These are phyloP conservation scores for Drosophila miranda DNA, from an alignment of 1,140 invertebrate species.

Conservation along the genomic window DNA sequence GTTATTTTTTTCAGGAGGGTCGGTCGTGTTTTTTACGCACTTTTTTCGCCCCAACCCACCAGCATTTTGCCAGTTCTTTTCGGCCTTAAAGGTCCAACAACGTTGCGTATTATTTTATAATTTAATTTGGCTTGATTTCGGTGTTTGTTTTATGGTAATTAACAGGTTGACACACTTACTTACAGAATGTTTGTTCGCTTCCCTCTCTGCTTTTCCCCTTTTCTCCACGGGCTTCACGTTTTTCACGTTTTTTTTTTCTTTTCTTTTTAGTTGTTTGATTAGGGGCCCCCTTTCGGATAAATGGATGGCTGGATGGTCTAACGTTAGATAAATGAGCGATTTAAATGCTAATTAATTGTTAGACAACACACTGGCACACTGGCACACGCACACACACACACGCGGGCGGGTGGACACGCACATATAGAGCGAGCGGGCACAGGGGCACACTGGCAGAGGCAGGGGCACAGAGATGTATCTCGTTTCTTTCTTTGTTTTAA, in stretches of 20 bases:
- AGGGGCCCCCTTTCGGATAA: slow-evolving; percentile 3
- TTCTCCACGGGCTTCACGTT: background rate
- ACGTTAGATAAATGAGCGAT: slow-evolving; percentile 55
- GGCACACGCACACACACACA: slow-evolving; percentile 5
- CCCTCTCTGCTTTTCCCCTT: slow-evolving; percentile 2
- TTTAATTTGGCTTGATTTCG: slow-evolving; percentile 36
- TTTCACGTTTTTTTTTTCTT: slow-evolving; percentile 1
- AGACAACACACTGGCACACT: slow-evolving; percentile 13
- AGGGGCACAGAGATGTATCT: too few relatives aligned
- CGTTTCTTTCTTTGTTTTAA: slow-evolving; percentile 10
- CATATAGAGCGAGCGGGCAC: slow-evolving; percentile 7
- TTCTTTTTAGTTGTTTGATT: slow-evolving; percentile 43
- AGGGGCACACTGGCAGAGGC: slow-evolving; percentile 1
- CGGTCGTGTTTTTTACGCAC: slow-evolving; percentile 20
- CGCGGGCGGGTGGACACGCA: slow-evolving; percentile 5
- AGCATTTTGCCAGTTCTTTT: slow-evolving; percentile 30
- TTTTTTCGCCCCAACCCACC: slow-evolving; percentile 20
- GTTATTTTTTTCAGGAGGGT: slow-evolving; percentile 62
- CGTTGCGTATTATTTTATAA: slow-evolving; percentile 29
- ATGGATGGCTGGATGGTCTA: too few relatives aligned
- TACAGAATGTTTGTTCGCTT: slow-evolving; percentile 8
- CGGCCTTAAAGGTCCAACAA: background rate
- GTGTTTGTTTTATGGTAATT: slow-evolving; percentile 56
- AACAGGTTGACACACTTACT: slow-evolving; percentile 45
- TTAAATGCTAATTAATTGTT: slow-evolving; percentile 67